Evolutionary conservation across 2,113 vertebrate species (phyloP).

Genomic region (Cyrtonyx montezumae): DNA sequence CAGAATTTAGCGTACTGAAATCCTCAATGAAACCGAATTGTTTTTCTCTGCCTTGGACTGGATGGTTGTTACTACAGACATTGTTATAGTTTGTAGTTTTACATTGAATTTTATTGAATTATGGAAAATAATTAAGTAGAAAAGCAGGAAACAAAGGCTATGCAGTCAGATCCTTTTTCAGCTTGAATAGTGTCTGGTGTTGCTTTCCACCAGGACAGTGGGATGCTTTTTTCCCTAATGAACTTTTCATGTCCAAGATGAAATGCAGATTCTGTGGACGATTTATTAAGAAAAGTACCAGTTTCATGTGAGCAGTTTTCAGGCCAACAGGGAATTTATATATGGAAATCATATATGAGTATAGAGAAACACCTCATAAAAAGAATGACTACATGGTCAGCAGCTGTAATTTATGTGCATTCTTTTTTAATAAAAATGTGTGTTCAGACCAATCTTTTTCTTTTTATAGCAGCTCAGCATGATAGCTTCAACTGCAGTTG

Average conservation of each 20-base stretch:
- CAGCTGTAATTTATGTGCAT: constrained; percentile 49
- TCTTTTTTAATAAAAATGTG: constrained; percentile 32
- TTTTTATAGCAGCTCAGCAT: constrained; percentile 21
- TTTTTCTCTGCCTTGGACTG: neutral
- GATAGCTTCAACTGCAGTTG: neutral
- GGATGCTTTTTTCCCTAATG: constrained; percentile 18
- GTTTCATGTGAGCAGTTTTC: constrained; percentile 21
- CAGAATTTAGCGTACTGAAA: neutral
- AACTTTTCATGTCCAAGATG: neutral
- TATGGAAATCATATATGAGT: constrained; percentile 42
- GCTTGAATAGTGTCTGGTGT: neutral
- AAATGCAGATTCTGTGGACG: constrained; percentile 9
- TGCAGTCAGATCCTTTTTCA: neutral
- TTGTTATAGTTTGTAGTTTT: neutral
- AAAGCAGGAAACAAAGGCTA: neutral
- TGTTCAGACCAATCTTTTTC: neutral
- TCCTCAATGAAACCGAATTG: neutral
- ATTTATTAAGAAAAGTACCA: constrained; percentile 40
- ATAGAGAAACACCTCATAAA: constrained; percentile 61
- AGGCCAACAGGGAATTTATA: constrained; percentile 46
- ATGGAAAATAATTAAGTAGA: constrained; percentile 30
- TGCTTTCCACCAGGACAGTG: constrained; percentile 2
- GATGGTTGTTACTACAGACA: neutral
- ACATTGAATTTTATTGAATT: constrained; percentile 9
- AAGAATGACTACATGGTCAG: constrained; percentile 35